Percentiles rank a stretch among this genome's conserved stretches.
Evolutionary conservation across 2,797 vertebrate species (phyloP).

Genomic region (Sebastes steindachneri): DNA sequence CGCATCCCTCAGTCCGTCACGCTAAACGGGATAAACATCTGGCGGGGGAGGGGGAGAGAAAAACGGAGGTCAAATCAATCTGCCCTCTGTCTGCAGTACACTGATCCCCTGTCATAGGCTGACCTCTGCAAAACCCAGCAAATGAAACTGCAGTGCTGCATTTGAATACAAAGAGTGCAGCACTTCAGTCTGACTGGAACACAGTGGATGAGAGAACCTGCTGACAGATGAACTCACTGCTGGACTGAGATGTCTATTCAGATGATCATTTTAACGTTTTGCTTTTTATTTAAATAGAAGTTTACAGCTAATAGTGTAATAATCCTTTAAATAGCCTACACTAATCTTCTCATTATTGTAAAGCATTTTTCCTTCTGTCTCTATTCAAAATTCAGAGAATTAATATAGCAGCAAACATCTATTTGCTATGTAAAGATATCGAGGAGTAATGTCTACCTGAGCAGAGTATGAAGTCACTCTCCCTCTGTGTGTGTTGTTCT

Average conservation of each 20-base stretch:
- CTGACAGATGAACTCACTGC: slow-evolving; percentile 24
- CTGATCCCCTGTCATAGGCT: slow-evolving; percentile 69
- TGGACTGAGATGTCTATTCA: background rate
- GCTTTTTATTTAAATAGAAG: background rate
- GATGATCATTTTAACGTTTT: background rate
- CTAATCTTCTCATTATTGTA: background rate
- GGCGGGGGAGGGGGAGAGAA: slow-evolving; percentile 40
- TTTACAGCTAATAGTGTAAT: background rate
- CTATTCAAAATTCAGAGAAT: background rate
- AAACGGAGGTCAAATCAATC: slow-evolving; percentile 74
- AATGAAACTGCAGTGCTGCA: slow-evolving; percentile 55
- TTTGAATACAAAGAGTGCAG: slow-evolving; percentile 61
- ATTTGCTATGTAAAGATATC: background rate
- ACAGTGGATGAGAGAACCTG: background rate
- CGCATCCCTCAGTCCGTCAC: slow-evolving; percentile 49
- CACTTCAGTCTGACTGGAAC: slow-evolving; percentile 2
- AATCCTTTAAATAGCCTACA: background rate
- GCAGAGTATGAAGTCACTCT: background rate
- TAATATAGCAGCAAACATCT: background rate
- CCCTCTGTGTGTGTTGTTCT: background rate
- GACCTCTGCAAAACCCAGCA: slow-evolving; percentile 51
- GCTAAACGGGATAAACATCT: slow-evolving; percentile 72
- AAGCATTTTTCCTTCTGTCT: background rate
- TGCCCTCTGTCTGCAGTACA: slow-evolving; percentile 65
- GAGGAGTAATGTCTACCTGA: background rate